Conservation (phyloP, 2,113 vertebrate species). For the Micronycteris hirsuta region DNA sequence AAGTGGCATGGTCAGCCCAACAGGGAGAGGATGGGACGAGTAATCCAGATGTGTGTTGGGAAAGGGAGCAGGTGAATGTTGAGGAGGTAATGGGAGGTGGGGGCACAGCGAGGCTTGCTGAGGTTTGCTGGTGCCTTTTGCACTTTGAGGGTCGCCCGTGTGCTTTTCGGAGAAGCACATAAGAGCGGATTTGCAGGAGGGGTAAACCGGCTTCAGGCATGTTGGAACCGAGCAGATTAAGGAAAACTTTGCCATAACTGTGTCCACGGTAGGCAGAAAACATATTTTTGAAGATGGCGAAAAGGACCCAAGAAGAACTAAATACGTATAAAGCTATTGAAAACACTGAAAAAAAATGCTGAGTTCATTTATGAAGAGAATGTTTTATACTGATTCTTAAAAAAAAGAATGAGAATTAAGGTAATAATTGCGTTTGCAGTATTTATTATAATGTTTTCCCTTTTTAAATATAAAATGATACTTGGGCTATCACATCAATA, state of each 20-base stretch:
- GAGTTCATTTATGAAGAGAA: neutral
- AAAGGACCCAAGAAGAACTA: neutral
- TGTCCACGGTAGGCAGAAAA: neutral
- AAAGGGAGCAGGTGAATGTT: neutral
- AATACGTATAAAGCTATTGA: neutral
- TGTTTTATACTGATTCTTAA: neutral
- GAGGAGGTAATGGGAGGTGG: rapidly evolving
- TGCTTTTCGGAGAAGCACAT: neutral
- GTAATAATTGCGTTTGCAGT: neutral
- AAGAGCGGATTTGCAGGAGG: neutral
- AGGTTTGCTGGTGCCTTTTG: neutral
- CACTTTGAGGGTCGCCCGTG: neutral
- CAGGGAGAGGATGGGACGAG: neutral
- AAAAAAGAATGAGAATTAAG: neutral
- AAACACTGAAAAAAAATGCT: neutral
- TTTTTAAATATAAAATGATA: neutral
- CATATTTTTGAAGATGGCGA: neutral
- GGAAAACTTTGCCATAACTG: neutral
- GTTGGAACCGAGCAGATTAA: neutral
- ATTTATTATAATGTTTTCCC: neutral
- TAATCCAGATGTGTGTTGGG: neutral
- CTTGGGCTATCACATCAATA: neutral
- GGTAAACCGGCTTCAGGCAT: rapidly evolving
- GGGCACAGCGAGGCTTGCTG: neutral
- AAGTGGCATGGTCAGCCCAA: neutral